phyloP scores from a whole-genome alignment of 2,797 vertebrate species.

The Rhodeus uyekii region DNA sequence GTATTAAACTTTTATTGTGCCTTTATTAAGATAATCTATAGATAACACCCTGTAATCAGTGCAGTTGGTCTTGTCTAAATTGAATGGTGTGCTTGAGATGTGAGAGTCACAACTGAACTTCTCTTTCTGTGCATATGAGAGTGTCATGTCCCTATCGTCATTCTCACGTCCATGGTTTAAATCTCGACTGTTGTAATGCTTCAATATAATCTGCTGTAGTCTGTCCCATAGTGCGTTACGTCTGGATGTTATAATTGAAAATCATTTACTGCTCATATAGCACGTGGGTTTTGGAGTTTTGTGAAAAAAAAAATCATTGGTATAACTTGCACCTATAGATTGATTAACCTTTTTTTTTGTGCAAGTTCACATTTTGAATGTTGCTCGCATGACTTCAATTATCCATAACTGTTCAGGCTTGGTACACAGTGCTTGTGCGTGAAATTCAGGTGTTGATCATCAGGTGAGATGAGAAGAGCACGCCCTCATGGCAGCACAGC shows the following conservation, averaged over 20 bases:
- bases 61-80: background rate
- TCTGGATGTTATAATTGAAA: background rate
- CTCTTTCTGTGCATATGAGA: constrained; percentile 1
- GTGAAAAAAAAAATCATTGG: no score
- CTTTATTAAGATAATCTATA: constrained; percentile 59
- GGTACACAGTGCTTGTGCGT: no score
- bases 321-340: no score
- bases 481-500: no score
- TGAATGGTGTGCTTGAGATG: constrained; percentile 29
- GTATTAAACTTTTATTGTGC: constrained; percentile 55
- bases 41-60: constrained; percentile 44
- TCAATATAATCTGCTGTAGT: background rate
- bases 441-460: no score
- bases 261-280: no score
- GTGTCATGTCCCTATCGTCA: background rate
- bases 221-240: background rate
- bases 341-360: no score
- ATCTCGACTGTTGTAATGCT: background rate
- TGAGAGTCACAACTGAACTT: background rate
- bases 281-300: no score
- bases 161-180: background rate
- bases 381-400: no score
- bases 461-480: no score
- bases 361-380: no score
- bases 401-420: no score